phyloP scores from a whole-genome alignment of 53 echinoderm and acorn worm genomes.

The Luidia sarsii region DNA sequence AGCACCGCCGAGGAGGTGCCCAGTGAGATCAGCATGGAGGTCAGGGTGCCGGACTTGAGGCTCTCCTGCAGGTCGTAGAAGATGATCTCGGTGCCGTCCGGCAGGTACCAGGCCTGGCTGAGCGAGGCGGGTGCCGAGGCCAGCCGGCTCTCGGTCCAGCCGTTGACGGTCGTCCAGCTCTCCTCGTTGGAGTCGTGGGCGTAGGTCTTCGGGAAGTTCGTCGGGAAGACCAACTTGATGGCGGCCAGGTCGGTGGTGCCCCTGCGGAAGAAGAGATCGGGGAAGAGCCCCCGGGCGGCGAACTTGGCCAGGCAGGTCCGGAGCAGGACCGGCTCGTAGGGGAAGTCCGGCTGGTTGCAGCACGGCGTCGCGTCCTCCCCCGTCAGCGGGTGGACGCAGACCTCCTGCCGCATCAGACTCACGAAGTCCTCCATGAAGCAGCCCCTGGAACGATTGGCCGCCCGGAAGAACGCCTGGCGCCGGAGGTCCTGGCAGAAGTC shows the following conservation, averaged over 20 bases:
- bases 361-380: slow-evolving; percentile 25
- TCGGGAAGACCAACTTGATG: slow-evolving; percentile 41
- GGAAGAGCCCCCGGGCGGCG: not conserved
- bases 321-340: slow-evolving; percentile 42
- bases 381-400: not conserved
- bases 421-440: slow-evolving; percentile 59
- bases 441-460: not conserved
- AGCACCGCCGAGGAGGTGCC: slow-evolving; percentile 59
- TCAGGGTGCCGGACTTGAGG: slow-evolving; percentile 53
- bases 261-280: not conserved
- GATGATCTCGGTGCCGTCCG: slow-evolving; percentile 16
- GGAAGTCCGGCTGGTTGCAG: slow-evolving; percentile 52
- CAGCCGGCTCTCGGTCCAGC: slow-evolving; percentile 55
- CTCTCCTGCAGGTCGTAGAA: slow-evolving; percentile 85
- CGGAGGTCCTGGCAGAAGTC: slow-evolving; percentile 62
- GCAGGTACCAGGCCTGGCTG: slow-evolving; percentile 63
- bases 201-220: slow-evolving; percentile 17
- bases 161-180: slow-evolving; percentile 63
- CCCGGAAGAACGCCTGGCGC: slow-evolving; percentile 56
- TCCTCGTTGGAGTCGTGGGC: slow-evolving; percentile 51
- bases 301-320: slow-evolving; percentile 26
- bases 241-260: slow-evolving; percentile 13
- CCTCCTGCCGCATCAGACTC: not conserved
- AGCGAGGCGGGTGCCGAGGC: slow-evolving; percentile 65
- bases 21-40: slow-evolving; percentile 67